Percentiles rank a stretch among this genome's conserved stretches.
These are phyloP conservation scores for Oscheius sp. DNA, from an alignment of 2,888 invertebrate species.

Conservation along the genomic window DNA sequence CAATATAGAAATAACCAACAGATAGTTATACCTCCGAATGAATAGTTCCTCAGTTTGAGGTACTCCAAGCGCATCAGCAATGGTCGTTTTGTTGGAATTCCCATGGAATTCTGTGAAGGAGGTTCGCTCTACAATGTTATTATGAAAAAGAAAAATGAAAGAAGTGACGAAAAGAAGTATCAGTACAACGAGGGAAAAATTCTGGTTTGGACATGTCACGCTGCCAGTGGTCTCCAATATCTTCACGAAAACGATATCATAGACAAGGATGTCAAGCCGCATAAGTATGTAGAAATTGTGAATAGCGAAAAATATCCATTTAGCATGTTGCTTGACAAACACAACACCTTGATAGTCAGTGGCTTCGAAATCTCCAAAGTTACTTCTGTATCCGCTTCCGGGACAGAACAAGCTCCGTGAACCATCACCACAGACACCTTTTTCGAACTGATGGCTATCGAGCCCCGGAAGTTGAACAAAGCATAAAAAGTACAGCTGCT, in stretches of 20 bases:
- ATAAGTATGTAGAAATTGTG: background rate
- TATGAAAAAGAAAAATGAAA: background rate
- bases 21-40: too few species aligned
- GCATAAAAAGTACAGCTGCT: too few species aligned
- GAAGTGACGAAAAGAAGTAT: too few species aligned
- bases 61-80: too few species aligned
- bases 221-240: background rate
- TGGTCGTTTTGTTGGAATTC: background rate
- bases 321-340: background rate
- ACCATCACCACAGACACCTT: too few species aligned
- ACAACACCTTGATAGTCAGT: background rate
- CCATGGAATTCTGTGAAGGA: conserved; percentile 8
- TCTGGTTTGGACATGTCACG: background rate
- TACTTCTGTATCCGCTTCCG: too few species aligned
- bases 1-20: too few species aligned
- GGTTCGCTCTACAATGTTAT: background rate
- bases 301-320: background rate
- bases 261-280: conserved; percentile 7
- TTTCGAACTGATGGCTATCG: too few species aligned
- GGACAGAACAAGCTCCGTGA: too few species aligned
- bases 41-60: too few species aligned
- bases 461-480: too few species aligned
- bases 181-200: background rate
- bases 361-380: background rate
- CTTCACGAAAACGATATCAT: background rate